Evolutionary conservation across 1,140 invertebrate genomes (phyloP).

Genomic region (Rhopalosiphum padi): DNA sequence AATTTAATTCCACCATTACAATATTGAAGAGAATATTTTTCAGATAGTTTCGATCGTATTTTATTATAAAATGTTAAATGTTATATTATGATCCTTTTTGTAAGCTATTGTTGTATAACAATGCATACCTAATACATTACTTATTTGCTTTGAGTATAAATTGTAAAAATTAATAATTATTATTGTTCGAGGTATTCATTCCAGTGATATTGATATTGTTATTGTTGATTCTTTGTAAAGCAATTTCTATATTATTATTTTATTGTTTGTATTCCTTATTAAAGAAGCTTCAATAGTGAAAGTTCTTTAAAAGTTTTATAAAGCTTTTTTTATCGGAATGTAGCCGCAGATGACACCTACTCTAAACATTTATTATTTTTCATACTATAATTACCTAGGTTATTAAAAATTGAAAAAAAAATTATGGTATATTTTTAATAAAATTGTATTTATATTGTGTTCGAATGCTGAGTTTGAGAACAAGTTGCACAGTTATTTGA

Average conservation of each 20-base stretch:
- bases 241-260: background rate
- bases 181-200: background rate
- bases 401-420: background rate
- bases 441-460: background rate
- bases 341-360: background rate
- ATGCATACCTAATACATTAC: background rate
- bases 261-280: background rate
- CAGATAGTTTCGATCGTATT: background rate
- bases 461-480: background rate
- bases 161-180: slow-evolving; percentile 8
- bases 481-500: background rate
- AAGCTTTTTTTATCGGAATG: background rate
- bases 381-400: background rate
- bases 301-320: background rate
- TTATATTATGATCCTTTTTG: background rate
- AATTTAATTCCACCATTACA: background rate
- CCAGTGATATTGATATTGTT: background rate
- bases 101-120: background rate
- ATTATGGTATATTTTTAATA: background rate
- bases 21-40: background rate
- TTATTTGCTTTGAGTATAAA: slow-evolving; percentile 13
- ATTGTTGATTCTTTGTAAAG: background rate
- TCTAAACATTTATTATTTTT: background rate
- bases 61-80: background rate
- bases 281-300: background rate